Evolutionary conservation across 2,113 vertebrate species (phyloP).

Genomic region (Erinaceus europaeus): DNA sequence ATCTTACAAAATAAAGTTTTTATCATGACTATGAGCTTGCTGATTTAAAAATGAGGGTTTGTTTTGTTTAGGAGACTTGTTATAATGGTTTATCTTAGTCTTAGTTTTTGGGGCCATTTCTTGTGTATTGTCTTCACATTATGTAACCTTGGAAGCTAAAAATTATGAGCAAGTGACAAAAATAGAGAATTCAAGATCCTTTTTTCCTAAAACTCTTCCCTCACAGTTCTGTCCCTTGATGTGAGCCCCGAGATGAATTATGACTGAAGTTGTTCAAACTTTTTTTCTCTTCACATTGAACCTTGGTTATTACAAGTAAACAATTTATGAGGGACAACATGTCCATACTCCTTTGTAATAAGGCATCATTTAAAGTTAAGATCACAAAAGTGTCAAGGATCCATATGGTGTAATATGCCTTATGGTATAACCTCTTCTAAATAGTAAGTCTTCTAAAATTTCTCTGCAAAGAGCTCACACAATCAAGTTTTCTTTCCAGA

Average conservation of each 20-base stretch:
- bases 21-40: background rate
- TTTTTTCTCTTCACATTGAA: slow-evolving; percentile 53
- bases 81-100: background rate
- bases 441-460: slow-evolving; percentile 47
- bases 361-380: slow-evolving; percentile 62
- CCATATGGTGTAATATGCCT: slow-evolving; percentile 30
- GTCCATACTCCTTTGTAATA: slow-evolving; percentile 29
- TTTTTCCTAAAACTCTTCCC: background rate
- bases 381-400: slow-evolving; percentile 55
- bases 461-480: slow-evolving; percentile 21
- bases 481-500: slow-evolving; percentile 34
- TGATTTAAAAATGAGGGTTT: background rate
- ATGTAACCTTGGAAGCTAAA: background rate
- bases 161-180: background rate
- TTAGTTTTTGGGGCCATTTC: background rate
- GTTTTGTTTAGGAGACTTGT: background rate
- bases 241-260: slow-evolving; percentile 33
- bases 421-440: slow-evolving; percentile 32
- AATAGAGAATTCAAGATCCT: background rate
- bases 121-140: too few relatives aligned
- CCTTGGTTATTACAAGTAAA: slow-evolving; percentile 56
- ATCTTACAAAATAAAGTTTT: background rate
- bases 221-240: background rate
- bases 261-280: background rate
- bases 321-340: slow-evolving; percentile 46